Base-by-base conservation (phyloP, 2,888 invertebrate genomes). In the Agriopis leucophaearia region DNA sequence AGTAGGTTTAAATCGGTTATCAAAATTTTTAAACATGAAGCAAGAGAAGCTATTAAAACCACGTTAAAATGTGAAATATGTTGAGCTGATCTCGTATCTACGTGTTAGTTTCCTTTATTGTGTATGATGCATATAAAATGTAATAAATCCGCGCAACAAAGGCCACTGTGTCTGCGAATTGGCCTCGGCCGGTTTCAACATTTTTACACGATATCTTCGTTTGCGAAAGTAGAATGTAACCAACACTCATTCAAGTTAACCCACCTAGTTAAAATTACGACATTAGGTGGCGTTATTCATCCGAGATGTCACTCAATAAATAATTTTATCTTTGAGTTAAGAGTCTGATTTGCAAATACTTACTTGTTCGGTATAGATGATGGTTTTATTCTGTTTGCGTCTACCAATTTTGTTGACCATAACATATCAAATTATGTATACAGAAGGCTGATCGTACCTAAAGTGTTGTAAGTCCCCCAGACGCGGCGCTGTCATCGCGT, bases 171-270 rank as follows among this genome's bases (percentile, higher is more conserved):
- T 74, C 76, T 72, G 57, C 54, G 59, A 64, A 60, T 60, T 81
- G 87, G 82, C 89, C 88, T 87, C 83, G 86, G 75, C 73, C 61
- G 74, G 81, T 91, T 91, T 86, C 91, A 86, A 86, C 89, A 91
- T 82, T 86, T 87, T 85, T 83, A 85, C 85, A 85, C 82, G 83
- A 88, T 90, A 86, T 88, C 88, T 88, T 88, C 88, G 84, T 90
- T 90, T 90, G 86, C 89, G 90, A 90, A 91, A 91, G 84, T 73
- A 75, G 76, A 83, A 80, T 80, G 85, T 83, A 87, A 88, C 79
- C 78, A 76, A 78, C 82, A 81, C 81, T 86, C 82, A 82, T 85
- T 84, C 78, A 83, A 82, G 74, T 71, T 76, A 79, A 77, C 74
- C 68, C 73, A 79, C 78, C 76, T 74, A 69, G 70, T 70, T 65